Evolutionary conservation across 2,113 vertebrate species (phyloP), one percentile per base, ranked within the genome.

Genomic region (Syngnathoides biaculeatus): DNA sequence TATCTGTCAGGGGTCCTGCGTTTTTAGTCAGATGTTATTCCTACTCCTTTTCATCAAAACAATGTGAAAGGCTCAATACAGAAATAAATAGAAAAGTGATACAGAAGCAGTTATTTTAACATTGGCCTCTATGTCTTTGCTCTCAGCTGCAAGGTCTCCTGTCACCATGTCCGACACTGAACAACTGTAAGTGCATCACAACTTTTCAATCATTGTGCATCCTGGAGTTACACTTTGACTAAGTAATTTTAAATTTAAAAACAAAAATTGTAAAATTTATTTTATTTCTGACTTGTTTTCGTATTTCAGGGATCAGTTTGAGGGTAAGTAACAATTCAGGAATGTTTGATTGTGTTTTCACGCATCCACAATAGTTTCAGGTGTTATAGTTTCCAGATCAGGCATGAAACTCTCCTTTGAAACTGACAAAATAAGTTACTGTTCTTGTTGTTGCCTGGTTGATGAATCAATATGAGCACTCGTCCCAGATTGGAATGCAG

Each of bases 101-200:
- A 39, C 39, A 11, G 47, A 58, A 39, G 45, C 53, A 35, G 57
- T 35, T 50, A 59, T 61, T 67, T 64, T 4, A 60, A 50, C 5
- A 15, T 27, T 12, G 45, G 19, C 9, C 47, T 50, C 56, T 73
- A 64, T 27, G 67, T 64, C 11, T 75, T 66, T 72, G 53, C 45
- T 62, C 72, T 76, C 82, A 94, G 95, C 93, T 89, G 84, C 75
- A 71, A 87, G 77, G 45, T 77, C 85, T 79, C 5, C 68, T 75
- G 72, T 86, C 91, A 87, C 69, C 90, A 98, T 97, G 95, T 98
- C 96, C 82, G 96, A 98, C 88, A 93, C 89, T 0, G 95, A 98
- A 77, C 95, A 98, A 87, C 84, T 92, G 95, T 98, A 85, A 96
- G 96, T 95, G 88, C 39, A 79, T 53, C 56, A 24, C 56, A 42